Base-by-base conservation (phyloP, 2,888 invertebrate genomes). In the Hartigia nigra region DNA sequence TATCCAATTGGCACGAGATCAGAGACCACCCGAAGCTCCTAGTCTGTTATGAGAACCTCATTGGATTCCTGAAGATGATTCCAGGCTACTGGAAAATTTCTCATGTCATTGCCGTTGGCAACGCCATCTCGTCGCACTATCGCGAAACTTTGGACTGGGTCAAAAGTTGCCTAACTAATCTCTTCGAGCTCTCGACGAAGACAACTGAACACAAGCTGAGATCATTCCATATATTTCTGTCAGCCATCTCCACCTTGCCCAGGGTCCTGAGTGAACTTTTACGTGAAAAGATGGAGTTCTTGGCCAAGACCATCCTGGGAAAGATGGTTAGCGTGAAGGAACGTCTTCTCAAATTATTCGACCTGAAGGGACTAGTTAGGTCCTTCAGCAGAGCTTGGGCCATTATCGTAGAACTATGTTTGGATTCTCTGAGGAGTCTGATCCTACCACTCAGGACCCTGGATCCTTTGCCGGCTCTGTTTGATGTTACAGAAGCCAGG, bases 351-450 rank as follows among this genome's bases (percentile, higher is more conserved):
- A 9, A 72, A 72, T 34, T 72, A 31, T 72, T 72, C 4, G 34
- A 72, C 31, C 72, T 72, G 72, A 34, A 34, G 12, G 34, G 72
- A 72, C 34, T 72, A 34, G 72, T 72, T 31, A 72, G 34, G 72
- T 72, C 34, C 72, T 72, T 72, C 32, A 12, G 5, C 5, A 72
- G 34, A 31, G 72, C 72, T 31, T 72, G 55, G 55, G 23, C 55
- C 55, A 55, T 55, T 55, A 55, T 55, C 55, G 14, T 55, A 55
- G 55, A 55, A 55, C 23, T 55, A 23, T 55, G 23, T 14, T 55
- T 55, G 23, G 55, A 55, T 23, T 55, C 55, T 55, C 55, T 55
- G 55, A 55, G 14, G 55, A 55, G 55, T 55, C 55, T 55, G 55
- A 55, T 55, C 23, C 55, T 55, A 23, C 55, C 55, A 23, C 55